Base-by-base conservation (phyloP, 2,888 invertebrate species). In the Parnassius smintheus region DNA sequence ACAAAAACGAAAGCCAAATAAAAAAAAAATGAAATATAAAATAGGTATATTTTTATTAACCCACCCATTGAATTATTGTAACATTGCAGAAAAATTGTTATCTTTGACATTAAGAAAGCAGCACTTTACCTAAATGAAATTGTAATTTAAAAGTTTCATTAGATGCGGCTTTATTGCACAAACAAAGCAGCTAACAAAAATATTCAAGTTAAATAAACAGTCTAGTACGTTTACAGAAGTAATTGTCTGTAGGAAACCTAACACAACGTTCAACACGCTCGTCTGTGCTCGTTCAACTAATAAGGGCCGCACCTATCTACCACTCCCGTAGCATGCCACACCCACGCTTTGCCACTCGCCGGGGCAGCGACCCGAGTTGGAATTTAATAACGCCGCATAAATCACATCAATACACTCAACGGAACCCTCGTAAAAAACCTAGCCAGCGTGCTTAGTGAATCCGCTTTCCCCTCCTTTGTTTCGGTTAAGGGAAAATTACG, bases 361-460 rank as follows among this genome's bases (percentile, higher is more conserved):
- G 76, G 75, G 82, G 71, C 83, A 68, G 73, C 74, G 80, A 82
- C 84, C 84, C 74, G 76, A 64, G 72, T 75, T 73, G 80, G 75
- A 85, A 86, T 85, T 86, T 88, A 88, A 88, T 87, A 87, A 86
- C 82, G 71, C 70, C 70, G 67, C 75, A 77, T 82, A 82, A 83
- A 83, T 82, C 82, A 83, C 78, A 75, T 71, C 77, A 71, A 73
- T 75, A 76, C 75, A 78, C 77, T 77, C 71, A 71, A 72, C 70
- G 65, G 68, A 66, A 71, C 75, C 76, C 77, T 78, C 74, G 72
- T 75, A 77, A 76, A 76, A 63, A 63, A 56, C 59, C 59, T 46
- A 22, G 56, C 54, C 46, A 77, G 77, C 75, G 77, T 80, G 77
- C 82, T 79, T 76, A 74, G 72, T 69, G 74, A 76, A 77, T 76